A percentile compares a stretch with the other conserved stretches of the same genome.
Conservation (phyloP, 1,140 invertebrate species). For the Calephelis nemesis region DNA sequence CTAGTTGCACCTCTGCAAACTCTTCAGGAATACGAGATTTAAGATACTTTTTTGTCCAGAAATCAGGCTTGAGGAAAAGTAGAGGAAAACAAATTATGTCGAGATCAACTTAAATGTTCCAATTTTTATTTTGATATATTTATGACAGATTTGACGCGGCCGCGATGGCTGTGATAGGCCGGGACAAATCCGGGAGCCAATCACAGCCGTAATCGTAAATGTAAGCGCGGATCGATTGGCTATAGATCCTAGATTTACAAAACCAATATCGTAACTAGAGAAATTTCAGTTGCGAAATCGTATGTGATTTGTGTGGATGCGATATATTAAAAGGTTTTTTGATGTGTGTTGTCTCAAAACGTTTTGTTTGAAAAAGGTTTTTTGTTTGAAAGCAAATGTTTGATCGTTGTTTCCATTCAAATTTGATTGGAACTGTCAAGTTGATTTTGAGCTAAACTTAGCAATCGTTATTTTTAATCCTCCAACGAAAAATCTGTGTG, state of each 20-base stretch:
- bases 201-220: slow-evolving; percentile 30
- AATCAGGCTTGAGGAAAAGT: neutral
- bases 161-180: neutral
- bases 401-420: too few species aligned
- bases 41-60: too few species aligned
- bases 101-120: slow-evolving; percentile 2
- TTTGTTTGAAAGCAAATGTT: too few species aligned
- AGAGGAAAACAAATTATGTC: neutral
- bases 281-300: neutral
- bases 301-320: neutral
- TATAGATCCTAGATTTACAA: slow-evolving; percentile 17
- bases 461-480: too few species aligned
- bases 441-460: too few species aligned
- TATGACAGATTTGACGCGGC: slow-evolving; percentile 2
- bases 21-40: too few species aligned
- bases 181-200: slow-evolving; percentile 1
- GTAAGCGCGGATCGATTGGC: slow-evolving; percentile 21
- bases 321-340: slow-evolving; percentile 4
- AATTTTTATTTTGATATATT: slow-evolving; percentile 16
- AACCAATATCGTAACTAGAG: slow-evolving; percentile 21
- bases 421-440: too few species aligned
- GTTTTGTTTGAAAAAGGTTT: too few species aligned
- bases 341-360: too few species aligned
- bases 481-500: too few species aligned
- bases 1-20: too few species aligned